A percentile compares a stretch with the other conserved stretches of the same genome.
Conservation (phyloP, 2,797 vertebrate genomes). For the Gymnocypris eckloni region DNA sequence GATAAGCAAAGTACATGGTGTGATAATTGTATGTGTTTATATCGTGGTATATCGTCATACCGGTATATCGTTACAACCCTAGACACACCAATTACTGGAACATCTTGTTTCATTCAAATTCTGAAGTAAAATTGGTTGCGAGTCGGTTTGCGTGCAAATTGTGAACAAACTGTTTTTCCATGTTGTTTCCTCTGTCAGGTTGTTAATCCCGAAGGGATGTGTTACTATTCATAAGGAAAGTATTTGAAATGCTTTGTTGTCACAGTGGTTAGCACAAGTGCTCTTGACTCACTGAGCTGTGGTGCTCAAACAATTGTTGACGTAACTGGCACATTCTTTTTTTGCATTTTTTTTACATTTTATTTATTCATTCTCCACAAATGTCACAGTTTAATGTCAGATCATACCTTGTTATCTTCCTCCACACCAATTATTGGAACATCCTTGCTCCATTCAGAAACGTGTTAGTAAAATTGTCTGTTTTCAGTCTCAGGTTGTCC, state of each 20-base stretch:
- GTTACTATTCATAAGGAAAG: background rate
- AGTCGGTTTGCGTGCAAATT: background rate
- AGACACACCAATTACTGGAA: background rate
- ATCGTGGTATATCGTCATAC: too few species aligned
- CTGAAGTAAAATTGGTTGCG: background rate
- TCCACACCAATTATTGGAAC: background rate
- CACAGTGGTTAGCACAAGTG: background rate
- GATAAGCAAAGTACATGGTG: too few species aligned
- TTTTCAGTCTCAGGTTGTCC: background rate
- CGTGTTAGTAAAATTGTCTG: background rate
- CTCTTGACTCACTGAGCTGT: conserved; percentile 3
- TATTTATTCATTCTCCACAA: background rate
- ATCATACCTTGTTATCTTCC: conserved; percentile 20
- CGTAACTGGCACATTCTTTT: background rate
- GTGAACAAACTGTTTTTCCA: background rate
- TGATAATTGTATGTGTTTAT: too few species aligned
- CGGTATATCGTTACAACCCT: too few species aligned
- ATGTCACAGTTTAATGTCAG: background rate
- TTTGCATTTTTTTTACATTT: too few species aligned
- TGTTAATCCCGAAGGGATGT: background rate
- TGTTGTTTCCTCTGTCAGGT: background rate
- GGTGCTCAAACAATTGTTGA: background rate
- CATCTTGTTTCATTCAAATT: background rate
- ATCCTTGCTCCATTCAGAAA: background rate
- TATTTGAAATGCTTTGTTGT: background rate